A percentile compares a stretch with the other conserved stretches of the same genome.
phyloP scores from a whole-genome alignment of 2,113 vertebrate species.

The Hippocampus mohnikei region DNA sequence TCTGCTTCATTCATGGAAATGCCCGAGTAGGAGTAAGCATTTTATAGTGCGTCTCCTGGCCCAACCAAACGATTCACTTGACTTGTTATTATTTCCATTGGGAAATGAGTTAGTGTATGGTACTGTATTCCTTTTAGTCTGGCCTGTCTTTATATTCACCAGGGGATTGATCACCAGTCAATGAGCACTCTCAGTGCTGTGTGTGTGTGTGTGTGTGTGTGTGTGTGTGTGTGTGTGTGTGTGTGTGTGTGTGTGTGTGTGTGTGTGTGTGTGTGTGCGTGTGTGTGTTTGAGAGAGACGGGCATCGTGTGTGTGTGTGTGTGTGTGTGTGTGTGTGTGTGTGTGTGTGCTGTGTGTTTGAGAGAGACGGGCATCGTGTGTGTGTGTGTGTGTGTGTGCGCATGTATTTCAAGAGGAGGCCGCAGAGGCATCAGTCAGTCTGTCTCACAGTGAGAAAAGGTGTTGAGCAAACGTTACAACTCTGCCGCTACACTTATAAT shows the following conservation, averaged over 20 bases:
- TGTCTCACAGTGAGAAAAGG: constrained; percentile 1
- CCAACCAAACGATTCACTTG: neutral
- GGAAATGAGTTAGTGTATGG: neutral
- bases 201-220: neutral
- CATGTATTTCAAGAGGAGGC: neutral
- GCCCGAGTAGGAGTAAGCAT: neutral
- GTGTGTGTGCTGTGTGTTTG: too few relatives aligned
- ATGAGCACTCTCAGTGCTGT: neutral
- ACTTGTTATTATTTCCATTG: neutral
- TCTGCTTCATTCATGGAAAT: neutral
- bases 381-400: neutral
- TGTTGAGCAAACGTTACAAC: constrained; percentile 39
- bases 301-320: too few relatives aligned
- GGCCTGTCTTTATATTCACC: neutral
- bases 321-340: neutral
- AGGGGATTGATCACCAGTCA: neutral
- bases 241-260: too few relatives aligned
- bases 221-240: too few relatives aligned
- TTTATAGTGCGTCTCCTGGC: neutral
- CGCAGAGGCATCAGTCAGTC: constrained; percentile 5
- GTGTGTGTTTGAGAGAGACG: neutral
- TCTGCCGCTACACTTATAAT: constrained; percentile 42
- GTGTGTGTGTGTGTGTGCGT: too few relatives aligned
- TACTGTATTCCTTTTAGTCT: neutral
- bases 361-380: too few relatives aligned